Conservation (phyloP, 1,140 invertebrate species). For the Monomorium pharaonis region DNA sequence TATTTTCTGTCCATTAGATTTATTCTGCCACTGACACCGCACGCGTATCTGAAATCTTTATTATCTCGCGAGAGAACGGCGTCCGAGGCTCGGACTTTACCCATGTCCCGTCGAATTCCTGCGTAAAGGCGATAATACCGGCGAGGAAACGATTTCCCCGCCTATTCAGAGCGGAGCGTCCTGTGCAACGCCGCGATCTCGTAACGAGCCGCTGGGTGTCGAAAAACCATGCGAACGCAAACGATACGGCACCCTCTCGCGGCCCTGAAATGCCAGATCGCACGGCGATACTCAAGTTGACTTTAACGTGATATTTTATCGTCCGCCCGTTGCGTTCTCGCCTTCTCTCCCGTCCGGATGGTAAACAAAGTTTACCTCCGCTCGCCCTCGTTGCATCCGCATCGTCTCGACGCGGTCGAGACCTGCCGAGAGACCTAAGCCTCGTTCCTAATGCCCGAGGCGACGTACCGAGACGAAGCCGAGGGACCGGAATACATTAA, state of each 20-base stretch:
- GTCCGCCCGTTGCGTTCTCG: neutral
- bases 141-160: slow-evolving; percentile 13
- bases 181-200: neutral
- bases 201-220: neutral
- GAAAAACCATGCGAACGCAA: slow-evolving; percentile 8
- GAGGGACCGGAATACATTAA: slow-evolving; percentile 70
- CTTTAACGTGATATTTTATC: slow-evolving; percentile 61
- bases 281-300: neutral
- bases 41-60: neutral
- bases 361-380: slow-evolving; percentile 65
- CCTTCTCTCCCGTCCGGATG: slow-evolving; percentile 21
- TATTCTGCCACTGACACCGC: neutral
- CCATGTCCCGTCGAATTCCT: slow-evolving; percentile 9
- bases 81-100: neutral
- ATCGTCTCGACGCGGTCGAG: neutral
- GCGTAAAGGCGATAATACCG: neutral
- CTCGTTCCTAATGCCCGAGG: slow-evolving; percentile 68
- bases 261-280: slow-evolving; percentile 62
- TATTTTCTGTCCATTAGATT: slow-evolving; percentile 6
- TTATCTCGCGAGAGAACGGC: slow-evolving; percentile 18
- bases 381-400: slow-evolving; percentile 30
- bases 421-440: slow-evolving; percentile 58
- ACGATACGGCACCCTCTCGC: slow-evolving; percentile 20
- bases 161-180: slow-evolving; percentile 30
- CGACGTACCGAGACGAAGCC: slow-evolving; percentile 64